phyloP scores from a whole-genome alignment of 2,888 invertebrate species.

The Drosophila vallismaia region DNA sequence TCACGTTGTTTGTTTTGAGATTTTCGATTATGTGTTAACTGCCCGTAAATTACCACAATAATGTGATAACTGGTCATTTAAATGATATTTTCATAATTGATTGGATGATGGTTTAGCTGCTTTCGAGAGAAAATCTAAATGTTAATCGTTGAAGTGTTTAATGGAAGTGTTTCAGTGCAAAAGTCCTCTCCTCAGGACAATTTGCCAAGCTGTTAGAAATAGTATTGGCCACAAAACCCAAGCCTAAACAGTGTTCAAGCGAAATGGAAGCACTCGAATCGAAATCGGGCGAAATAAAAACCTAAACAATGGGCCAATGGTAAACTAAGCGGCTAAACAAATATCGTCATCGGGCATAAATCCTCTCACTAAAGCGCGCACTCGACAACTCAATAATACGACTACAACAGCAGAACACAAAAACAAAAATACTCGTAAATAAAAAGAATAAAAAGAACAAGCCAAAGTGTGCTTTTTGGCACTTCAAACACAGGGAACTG shows the following conservation, averaged over 20 bases:
- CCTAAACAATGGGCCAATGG: constrained; percentile 61
- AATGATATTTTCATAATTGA: constrained; percentile 47
- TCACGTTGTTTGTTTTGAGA: constrained; percentile 32
- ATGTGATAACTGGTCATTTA: constrained; percentile 39
- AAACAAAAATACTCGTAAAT: constrained; percentile 20
- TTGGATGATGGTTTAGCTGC: constrained; percentile 43
- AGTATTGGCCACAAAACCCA: neutral
- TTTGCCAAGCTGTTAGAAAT: neutral
- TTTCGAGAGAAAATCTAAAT: neutral
- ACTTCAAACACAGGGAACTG: constrained; percentile 65
- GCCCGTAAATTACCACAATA: constrained; percentile 54
- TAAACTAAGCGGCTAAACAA: constrained; percentile 75
- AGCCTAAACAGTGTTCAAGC: constrained; percentile 3
- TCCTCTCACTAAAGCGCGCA: constrained; percentile 69
- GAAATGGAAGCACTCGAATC: neutral
- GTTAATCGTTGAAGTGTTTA: neutral
- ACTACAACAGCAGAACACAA: constrained; percentile 20
- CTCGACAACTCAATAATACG: constrained; percentile 58
- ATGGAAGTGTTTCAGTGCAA: too few relatives aligned
- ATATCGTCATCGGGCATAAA: constrained; percentile 64
- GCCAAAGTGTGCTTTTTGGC: constrained; percentile 74
- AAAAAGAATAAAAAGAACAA: constrained; percentile 34
- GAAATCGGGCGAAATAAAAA: constrained; percentile 4
- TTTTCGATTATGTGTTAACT: constrained; percentile 30
- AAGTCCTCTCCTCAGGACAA: neutral